These are phyloP conservation scores for Oscheius onirici DNA, from an alignment of 2,888 invertebrate genomes.

Conservation along the genomic window DNA sequence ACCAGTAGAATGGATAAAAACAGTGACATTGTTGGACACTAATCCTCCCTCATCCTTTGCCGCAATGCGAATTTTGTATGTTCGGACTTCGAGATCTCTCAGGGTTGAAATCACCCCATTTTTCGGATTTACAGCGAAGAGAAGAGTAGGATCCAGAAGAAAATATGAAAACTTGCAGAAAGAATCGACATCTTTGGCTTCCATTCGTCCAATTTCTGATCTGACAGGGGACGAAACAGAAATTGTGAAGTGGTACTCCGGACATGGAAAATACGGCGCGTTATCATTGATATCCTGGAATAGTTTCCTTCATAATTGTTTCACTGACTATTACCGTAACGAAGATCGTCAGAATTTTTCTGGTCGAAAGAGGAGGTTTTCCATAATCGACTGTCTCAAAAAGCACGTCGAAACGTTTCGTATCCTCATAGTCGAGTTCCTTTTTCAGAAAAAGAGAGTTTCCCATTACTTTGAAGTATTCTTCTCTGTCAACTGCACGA, in stretches of 20 bases:
- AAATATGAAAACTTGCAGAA: constrained; percentile 1
- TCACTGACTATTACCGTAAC: neutral
- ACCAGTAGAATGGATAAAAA: constrained; percentile 4
- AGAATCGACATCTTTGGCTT: constrained; percentile 18
- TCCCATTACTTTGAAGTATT: constrained; percentile 1
- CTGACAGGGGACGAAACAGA: constrained; percentile 7
- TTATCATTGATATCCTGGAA: constrained; percentile 21
- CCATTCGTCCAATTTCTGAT: constrained; percentile 4
- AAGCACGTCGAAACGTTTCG: neutral
- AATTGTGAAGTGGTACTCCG: constrained; percentile 9
- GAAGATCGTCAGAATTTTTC: neutral
- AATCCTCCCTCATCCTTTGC: constrained; percentile 19
- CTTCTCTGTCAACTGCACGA: neutral
- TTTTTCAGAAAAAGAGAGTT: neutral
- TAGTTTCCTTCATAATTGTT: neutral
- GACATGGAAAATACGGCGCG: constrained; percentile 17
- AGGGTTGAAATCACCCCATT: constrained; percentile 2
- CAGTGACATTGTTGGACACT: constrained; percentile 21
- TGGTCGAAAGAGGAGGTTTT: neutral
- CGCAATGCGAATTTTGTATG: constrained; percentile 1
- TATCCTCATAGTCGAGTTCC: constrained; percentile 1
- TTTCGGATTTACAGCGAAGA: neutral
- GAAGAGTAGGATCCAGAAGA: constrained; percentile 11
- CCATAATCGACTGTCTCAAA: constrained; percentile 9
- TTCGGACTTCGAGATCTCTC: neutral